phyloP scores from a whole-genome alignment of 2,888 invertebrate genomes.

The Drosophila prostipennis region DNA sequence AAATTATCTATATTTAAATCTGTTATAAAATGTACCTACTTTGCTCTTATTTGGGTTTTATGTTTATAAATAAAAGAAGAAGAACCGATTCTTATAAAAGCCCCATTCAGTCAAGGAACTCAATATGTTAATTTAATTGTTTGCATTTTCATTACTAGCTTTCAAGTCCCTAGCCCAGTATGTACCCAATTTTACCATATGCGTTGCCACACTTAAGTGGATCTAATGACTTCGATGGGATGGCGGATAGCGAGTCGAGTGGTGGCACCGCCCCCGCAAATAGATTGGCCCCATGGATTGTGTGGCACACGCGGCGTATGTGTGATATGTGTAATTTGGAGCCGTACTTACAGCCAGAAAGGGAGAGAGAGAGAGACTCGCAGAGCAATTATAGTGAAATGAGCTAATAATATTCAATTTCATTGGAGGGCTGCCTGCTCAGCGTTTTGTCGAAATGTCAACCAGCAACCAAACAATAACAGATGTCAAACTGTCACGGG shows the following conservation, averaged over 20 bases:
- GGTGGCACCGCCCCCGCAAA: constrained; percentile 14
- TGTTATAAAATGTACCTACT: too few species aligned
- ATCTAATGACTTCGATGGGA: constrained; percentile 12
- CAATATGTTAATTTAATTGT: neutral
- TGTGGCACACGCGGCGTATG: constrained; percentile 39
- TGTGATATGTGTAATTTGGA: constrained; percentile 63
- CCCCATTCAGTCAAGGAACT: neutral
- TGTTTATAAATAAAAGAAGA: too few species aligned
- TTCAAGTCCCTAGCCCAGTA: neutral
- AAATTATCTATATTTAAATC: too few species aligned
- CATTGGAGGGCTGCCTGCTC: constrained; percentile 39
- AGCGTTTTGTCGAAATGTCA: constrained; percentile 71
- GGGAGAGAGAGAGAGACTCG: neutral
- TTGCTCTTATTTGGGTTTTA: too few species aligned
- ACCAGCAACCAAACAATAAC: constrained; percentile 53
- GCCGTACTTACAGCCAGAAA: constrained; percentile 6
- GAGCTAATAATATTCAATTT: constrained; percentile 74
- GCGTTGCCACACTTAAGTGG: constrained; percentile 8
- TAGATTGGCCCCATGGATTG: constrained; percentile 5
- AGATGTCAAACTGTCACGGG: constrained; percentile 54
- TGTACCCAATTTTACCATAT: neutral
- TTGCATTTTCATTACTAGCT: neutral
- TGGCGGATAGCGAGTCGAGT: constrained; percentile 1
- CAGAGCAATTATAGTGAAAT: constrained; percentile 58
- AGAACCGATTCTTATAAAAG: too few species aligned